Conservation (phyloP, 2,888 invertebrate genomes). For the Xanthia togata region DNA sequence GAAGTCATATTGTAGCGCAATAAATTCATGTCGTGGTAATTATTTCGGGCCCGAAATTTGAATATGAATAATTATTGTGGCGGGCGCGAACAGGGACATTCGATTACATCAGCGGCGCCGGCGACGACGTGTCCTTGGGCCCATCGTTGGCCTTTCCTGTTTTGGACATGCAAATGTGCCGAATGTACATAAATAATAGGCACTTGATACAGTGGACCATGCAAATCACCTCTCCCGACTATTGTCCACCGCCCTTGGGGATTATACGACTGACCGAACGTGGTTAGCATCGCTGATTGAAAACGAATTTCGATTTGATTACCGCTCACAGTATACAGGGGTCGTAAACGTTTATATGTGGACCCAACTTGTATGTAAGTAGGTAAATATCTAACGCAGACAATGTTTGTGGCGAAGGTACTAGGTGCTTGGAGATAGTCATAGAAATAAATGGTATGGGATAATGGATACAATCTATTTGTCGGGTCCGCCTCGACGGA, state of each 20-base stretch:
- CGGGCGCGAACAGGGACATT: slow-evolving; percentile 72
- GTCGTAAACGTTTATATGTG: slow-evolving; percentile 72
- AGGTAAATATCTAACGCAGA: slow-evolving; percentile 56
- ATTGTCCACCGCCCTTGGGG: slow-evolving; percentile 88
- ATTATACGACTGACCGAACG: slow-evolving; percentile 82
- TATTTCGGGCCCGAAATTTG: slow-evolving; percentile 82
- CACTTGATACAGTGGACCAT: slow-evolving; percentile 78
- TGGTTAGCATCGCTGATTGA: slow-evolving; percentile 83
- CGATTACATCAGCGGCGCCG: slow-evolving; percentile 87
- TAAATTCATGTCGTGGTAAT: slow-evolving; percentile 81
- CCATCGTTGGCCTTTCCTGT: slow-evolving; percentile 73
- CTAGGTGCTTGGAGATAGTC: slow-evolving; percentile 66
- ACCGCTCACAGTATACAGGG: slow-evolving; percentile 72
- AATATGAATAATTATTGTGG: slow-evolving; percentile 83
- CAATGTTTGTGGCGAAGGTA: slow-evolving; percentile 54
- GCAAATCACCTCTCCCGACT: slow-evolving; percentile 86
- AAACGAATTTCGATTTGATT: slow-evolving; percentile 83
- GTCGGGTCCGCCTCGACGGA: slow-evolving; percentile 65
- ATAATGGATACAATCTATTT: slow-evolving; percentile 72
- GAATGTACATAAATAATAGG: slow-evolving; percentile 79
- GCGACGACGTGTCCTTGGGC: slow-evolving; percentile 76
- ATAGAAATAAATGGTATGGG: slow-evolving; percentile 69
- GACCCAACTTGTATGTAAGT: slow-evolving; percentile 58
- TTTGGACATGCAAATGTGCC: slow-evolving; percentile 87
- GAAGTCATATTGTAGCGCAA: slow-evolving; percentile 72